Base-by-base conservation (phyloP, 1,140 invertebrate genomes). In the Mercenaria mercenaria region DNA sequence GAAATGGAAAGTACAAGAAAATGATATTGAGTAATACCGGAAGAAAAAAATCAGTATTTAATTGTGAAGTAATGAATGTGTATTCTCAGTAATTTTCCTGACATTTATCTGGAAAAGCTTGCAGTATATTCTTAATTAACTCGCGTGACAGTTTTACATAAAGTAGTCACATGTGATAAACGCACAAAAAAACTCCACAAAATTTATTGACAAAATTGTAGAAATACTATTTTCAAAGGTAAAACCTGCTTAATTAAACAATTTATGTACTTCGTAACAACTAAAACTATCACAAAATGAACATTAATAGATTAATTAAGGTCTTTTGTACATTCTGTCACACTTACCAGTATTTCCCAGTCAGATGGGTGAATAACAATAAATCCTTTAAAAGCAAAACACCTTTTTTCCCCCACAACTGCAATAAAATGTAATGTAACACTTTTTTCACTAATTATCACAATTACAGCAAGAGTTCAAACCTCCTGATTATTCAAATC, bases 41-140 rank as follows among this genome's bases (percentile, higher is more conserved):
- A 47, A 47, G 43, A 47, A 47, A 47, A n/a, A 32, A 39, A 39
- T 4, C 23, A 72, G 15, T 39, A 34, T 26, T 72, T 15, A 37
- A 64, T 13, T 72, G 29, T 32, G 59, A 72, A n/a, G 34, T 72
- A 72, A 72, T 72, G 23, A 72, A 72, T 72, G 37, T 13, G 11
- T 72, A 39, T 72, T 72, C 67, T 72, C 18, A 0, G 18, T 39
- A 23, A 39, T 72, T 37, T 39, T 72, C 67, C 23, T 72, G 67
- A 39, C 15, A 39, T 72, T 41, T 72, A 18, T 39, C 34, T 13
- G 1, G 34, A 29, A 72, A 39, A 72, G 10, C 34, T 72, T 39
- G 13, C 67, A 20, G 37, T 72, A 72, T 39, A 72, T 72, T 72
- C 67, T 72, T 72, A 72, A 72, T 72, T 72, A 72, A 29, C 67